phyloP scores from a whole-genome alignment of 2,113 vertebrate species.

The Peromyscus maniculatus region DNA sequence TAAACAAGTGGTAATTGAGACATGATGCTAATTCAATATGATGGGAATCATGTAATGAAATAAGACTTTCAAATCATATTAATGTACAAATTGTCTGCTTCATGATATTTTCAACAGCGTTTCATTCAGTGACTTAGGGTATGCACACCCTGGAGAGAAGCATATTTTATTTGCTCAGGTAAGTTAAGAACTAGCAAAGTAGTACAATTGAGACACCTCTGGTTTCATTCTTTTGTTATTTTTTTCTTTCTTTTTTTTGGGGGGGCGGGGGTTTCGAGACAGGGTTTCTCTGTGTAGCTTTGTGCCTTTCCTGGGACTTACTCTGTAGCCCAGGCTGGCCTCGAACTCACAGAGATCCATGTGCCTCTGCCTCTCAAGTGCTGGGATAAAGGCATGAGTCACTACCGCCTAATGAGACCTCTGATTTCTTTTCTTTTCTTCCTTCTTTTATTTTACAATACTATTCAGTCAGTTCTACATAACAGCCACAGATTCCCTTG shows the following conservation, averaged over 20 bases:
- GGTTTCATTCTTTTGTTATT: background rate
- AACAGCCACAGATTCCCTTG: no score
- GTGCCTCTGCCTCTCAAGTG: no score
- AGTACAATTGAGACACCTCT: background rate
- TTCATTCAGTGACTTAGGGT: background rate
- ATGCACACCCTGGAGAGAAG: constrained; percentile 17
- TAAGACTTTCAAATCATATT: constrained; percentile 67
- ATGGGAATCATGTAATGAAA: constrained; percentile 70
- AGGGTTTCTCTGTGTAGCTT: no score
- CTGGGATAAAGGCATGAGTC: no score
- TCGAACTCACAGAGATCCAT: no score
- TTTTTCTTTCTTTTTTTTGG: no score
- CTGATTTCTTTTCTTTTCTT: background rate
- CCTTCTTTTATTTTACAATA: no score
- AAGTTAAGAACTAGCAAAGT: constrained; percentile 54
- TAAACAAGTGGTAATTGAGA: constrained; percentile 70
- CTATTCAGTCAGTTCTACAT: no score
- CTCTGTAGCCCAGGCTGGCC: no score
- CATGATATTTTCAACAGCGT: constrained; percentile 48
- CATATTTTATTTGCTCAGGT: constrained; percentile 64
- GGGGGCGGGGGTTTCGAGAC: no score
- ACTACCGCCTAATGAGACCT: background rate
- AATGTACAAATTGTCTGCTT: background rate
- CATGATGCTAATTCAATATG: constrained; percentile 62
- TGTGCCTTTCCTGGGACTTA: no score